A percentile compares a stretch with the other conserved stretches of the same genome.
These are phyloP conservation scores for Salminus brasiliensis DNA, from an alignment of 2,113 vertebrate genomes.

Conservation along the genomic window DNA sequence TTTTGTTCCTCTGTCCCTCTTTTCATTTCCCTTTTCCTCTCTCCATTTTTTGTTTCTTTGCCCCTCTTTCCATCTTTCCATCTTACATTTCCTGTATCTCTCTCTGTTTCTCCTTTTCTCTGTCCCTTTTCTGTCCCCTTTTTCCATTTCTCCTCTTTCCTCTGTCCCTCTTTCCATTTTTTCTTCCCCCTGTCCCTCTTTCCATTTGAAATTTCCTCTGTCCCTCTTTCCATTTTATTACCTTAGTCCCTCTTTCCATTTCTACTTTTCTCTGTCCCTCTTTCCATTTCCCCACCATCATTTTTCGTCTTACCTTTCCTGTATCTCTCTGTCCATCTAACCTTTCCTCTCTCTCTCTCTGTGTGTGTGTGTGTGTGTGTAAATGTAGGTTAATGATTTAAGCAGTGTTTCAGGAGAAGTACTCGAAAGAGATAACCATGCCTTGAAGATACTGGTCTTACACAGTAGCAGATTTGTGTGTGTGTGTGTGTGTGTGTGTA, in stretches of 20 bases:
- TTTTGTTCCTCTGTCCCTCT: conserved; percentile 48
- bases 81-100: neutral
- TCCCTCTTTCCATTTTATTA: neutral
- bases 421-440: conserved; percentile 25
- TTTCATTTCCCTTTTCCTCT: neutral
- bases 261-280: neutral
- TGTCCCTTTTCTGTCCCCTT: neutral
- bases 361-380: neutral
- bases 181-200: neutral
- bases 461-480: conserved; percentile 22
- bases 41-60: conserved; percentile 8
- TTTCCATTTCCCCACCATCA: conserved; percentile 13
- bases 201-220: neutral
- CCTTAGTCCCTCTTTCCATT: neutral
- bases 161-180: neutral
- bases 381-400: conserved; percentile 36
- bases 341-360: neutral
- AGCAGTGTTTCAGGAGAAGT: conserved; percentile 11
- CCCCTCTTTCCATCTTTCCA: conserved; percentile 16
- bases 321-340: neutral
- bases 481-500: conserved; percentile 17
- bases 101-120: neutral
- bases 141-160: conserved; percentile 29
- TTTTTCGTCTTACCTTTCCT: no score
- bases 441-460: conserved; percentile 22